Evolutionary conservation across 2,797 vertebrate genomes (phyloP).

Genomic region (Parotocinclus haroldoi): DNA sequence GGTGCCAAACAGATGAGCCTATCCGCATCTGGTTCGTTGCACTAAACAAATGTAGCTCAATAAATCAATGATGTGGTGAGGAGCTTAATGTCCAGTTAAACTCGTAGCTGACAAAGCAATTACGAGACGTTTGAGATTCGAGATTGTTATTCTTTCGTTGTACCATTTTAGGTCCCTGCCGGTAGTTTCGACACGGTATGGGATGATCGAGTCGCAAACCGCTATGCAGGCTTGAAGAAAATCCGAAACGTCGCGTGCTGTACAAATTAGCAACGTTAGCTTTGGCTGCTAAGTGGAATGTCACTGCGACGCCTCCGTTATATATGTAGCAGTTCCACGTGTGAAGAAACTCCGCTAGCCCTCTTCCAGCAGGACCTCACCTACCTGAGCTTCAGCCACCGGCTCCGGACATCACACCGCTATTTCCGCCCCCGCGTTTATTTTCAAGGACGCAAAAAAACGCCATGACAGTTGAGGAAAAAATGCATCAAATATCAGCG

Average conservation of each 20-base stretch:
- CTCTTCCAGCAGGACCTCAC: conserved; percentile 62
- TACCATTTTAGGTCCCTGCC: too few relatives aligned
- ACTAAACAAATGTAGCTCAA: background rate
- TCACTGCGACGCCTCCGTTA: conserved; percentile 65
- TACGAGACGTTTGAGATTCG: too few relatives aligned
- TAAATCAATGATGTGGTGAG: background rate
- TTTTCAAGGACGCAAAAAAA: conserved; percentile 82
- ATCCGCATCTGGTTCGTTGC: background rate
- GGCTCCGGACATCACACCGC: conserved; percentile 59
- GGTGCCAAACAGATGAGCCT: background rate
- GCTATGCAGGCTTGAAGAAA: conserved; percentile 5
- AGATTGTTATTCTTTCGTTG: too few relatives aligned
- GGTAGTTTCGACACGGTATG: too few relatives aligned
- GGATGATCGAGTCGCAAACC: too few relatives aligned
- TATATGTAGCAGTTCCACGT: conserved; percentile 71
- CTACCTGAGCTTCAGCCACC: conserved; percentile 68
- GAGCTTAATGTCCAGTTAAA: too few relatives aligned
- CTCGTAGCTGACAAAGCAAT: too few relatives aligned
- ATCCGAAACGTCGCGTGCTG: conserved; percentile 59
- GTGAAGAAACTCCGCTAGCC: conserved; percentile 54
- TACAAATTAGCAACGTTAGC: conserved; percentile 67
- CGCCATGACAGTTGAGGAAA: conserved; percentile 84
- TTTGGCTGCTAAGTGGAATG: conserved; percentile 65
- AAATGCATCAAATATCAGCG: conserved; percentile 77
- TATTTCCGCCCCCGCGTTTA: conserved; percentile 54